Percentiles rank a stretch among this genome's conserved stretches.
Evolutionary conservation across 2,797 vertebrate genomes (phyloP).

Genomic region (Silurus aristotelis): DNA sequence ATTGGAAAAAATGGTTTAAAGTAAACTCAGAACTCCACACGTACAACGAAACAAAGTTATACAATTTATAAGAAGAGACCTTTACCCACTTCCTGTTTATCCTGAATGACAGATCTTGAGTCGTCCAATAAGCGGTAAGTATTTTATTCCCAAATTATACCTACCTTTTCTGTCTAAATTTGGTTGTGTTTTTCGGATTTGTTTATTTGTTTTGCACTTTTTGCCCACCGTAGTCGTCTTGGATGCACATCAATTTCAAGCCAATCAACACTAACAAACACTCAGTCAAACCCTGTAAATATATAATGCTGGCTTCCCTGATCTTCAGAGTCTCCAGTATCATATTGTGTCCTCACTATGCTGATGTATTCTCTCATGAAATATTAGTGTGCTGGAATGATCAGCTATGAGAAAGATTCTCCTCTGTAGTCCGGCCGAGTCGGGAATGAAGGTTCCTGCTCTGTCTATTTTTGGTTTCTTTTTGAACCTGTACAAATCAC

Average conservation of each 20-base stretch:
- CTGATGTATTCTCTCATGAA: not conserved
- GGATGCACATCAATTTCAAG: not conserved
- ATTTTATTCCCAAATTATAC: too few relatives aligned
- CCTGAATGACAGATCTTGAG: too few relatives aligned
- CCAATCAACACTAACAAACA: not conserved
- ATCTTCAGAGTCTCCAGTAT: not conserved
- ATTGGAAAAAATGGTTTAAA: too few relatives aligned
- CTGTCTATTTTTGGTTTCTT: slow-evolving; percentile 12
- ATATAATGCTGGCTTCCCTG: too few relatives aligned
- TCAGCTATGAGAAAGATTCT: slow-evolving; percentile 1
- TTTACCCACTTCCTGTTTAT: too few relatives aligned
- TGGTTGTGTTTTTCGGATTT: too few relatives aligned
- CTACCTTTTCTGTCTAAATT: too few relatives aligned
- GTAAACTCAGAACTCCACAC: too few relatives aligned
- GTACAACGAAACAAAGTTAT: too few relatives aligned
- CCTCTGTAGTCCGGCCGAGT: slow-evolving; percentile 1
- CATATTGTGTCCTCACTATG: not conserved
- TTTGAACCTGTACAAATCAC: slow-evolving; percentile 24
- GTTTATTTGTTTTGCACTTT: too few relatives aligned
- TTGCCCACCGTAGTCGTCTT: not conserved
- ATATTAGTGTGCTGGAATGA: not conserved
- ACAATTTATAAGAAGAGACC: too few relatives aligned
- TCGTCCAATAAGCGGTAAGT: too few relatives aligned
- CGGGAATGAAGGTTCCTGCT: slow-evolving; percentile 21
- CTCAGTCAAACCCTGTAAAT: not conserved